Percentiles rank a stretch among this genome's conserved stretches.
phyloP scores from a whole-genome alignment of 37 sponge, comb jelly and placozoan species.

The Haliclona indistincta region DNA sequence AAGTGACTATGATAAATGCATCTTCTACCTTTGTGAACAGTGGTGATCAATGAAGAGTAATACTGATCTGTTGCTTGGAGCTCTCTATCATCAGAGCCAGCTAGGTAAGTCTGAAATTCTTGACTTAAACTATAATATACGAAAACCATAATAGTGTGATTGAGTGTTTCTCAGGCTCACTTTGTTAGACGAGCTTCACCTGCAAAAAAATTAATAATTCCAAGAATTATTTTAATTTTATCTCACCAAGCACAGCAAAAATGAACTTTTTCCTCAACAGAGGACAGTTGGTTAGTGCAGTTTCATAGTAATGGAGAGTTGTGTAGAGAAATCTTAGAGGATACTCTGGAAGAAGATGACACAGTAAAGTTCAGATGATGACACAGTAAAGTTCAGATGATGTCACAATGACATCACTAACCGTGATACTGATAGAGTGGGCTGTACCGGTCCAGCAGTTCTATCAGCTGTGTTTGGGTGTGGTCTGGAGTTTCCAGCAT shows the following conservation, averaged over 20 bases:
- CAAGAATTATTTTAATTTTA: background rate
- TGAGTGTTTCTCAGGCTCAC: too few species aligned
- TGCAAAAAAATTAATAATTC: background rate
- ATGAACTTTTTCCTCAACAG: slow-evolving; percentile 61
- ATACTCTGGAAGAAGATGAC: background rate
- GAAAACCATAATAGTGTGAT: too few species aligned
- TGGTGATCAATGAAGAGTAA: too few species aligned
- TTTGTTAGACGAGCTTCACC: too few species aligned
- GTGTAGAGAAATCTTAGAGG: slow-evolving; percentile 22
- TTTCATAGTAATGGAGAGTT: slow-evolving; percentile 81
- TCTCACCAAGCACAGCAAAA: slow-evolving; percentile 59
- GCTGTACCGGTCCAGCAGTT: slow-evolving; percentile 50
- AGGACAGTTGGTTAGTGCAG: slow-evolving; percentile 37
- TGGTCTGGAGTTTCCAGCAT: slow-evolving; percentile 60
- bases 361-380: background rate
- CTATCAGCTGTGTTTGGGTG: slow-evolving; percentile 40
- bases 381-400: background rate
- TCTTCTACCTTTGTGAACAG: too few species aligned
- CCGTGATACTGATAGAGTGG: slow-evolving; percentile 82
- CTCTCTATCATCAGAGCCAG: slow-evolving; percentile 6
- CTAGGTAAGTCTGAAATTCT: too few species aligned
- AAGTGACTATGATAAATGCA: too few species aligned
- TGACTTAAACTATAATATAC: too few species aligned
- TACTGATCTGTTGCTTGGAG: too few species aligned
- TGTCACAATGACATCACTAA: slow-evolving; percentile 3